A percentile compares a stretch with the other conserved stretches of the same genome.
These are phyloP conservation scores for Monodelphis domestica DNA, from an alignment of 2,797 vertebrate species.

Conservation along the genomic window DNA sequence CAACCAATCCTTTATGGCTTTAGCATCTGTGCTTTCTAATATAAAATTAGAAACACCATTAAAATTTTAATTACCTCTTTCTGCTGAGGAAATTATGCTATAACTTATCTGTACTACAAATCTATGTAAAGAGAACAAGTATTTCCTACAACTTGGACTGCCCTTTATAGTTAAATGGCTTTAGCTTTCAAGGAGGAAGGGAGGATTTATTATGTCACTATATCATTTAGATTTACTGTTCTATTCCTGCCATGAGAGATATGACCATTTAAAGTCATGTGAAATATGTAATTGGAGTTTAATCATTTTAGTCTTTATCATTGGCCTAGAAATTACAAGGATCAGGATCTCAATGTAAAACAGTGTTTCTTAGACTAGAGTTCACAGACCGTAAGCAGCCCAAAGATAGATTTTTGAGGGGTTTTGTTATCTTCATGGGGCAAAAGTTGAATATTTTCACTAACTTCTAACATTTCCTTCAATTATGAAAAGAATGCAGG, in stretches of 20 bases:
- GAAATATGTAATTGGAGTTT: not conserved
- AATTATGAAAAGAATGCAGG: not conserved
- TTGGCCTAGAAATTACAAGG: not conserved
- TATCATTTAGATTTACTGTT: not conserved
- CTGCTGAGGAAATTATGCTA: conserved; percentile 9
- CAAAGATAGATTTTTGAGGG: not conserved
- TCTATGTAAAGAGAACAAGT: not conserved
- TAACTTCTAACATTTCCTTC: not conserved
- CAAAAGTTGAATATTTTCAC: not conserved
- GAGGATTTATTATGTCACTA: not conserved
- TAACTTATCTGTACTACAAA: not conserved
- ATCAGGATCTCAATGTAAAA: not conserved
- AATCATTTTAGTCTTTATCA: not conserved
- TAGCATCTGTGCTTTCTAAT: not conserved
- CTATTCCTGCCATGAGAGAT: not conserved
- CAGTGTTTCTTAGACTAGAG: not conserved
- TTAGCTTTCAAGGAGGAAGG: not conserved
- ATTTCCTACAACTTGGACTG: not conserved
- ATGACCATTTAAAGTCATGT: not conserved
- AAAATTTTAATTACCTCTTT: not conserved
- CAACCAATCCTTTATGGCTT: not conserved
- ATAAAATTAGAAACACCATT: not conserved
- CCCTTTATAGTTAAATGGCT: no score
- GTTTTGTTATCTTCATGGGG: not conserved
- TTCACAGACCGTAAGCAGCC: not conserved